phyloP scores from a whole-genome alignment of 2,113 vertebrate species.

The Phaetusa simplex region DNA sequence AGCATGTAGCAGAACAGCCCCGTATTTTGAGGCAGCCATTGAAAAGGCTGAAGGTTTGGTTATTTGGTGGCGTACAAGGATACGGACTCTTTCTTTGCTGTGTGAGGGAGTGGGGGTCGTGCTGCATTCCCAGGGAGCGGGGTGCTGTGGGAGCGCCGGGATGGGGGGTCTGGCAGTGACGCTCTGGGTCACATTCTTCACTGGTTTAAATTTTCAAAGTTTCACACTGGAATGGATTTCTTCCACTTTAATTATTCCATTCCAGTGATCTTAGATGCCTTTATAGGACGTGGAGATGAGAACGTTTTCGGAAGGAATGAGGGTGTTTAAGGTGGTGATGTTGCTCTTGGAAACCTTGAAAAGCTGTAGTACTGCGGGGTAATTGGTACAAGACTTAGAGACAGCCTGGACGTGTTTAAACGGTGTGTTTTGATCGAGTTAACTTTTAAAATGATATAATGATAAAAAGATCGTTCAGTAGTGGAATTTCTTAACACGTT shows the following conservation, averaged over 20 bases:
- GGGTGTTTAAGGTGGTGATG: not conserved
- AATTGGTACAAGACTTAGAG: not conserved
- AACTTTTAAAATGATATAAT: not conserved
- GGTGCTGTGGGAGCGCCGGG: not conserved
- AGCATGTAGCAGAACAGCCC: not conserved
- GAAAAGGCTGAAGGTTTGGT: not conserved
- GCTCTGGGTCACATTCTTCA: not conserved
- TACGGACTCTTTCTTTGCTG: not conserved
- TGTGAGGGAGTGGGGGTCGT: fast-evolving
- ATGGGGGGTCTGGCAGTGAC: not conserved
- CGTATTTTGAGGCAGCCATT: not conserved
- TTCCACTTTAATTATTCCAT: not conserved
- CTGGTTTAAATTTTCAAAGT: not conserved
- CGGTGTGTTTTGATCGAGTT: not conserved
- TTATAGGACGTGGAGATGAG: not conserved
- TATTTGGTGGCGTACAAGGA: not conserved
- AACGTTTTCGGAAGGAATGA: not conserved
- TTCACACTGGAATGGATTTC: not conserved
- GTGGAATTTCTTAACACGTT: not conserved
- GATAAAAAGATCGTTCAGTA: not conserved
- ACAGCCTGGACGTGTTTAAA: not conserved
- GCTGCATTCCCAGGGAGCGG: not conserved
- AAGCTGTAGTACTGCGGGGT: not conserved
- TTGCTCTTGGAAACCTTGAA: not conserved
- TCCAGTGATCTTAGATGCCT: not conserved